A percentile compares a stretch with the other conserved stretches of the same genome.
Evolutionary conservation across 2,888 invertebrate species (phyloP).

Genomic region (Gastrophysa polygoni): DNA sequence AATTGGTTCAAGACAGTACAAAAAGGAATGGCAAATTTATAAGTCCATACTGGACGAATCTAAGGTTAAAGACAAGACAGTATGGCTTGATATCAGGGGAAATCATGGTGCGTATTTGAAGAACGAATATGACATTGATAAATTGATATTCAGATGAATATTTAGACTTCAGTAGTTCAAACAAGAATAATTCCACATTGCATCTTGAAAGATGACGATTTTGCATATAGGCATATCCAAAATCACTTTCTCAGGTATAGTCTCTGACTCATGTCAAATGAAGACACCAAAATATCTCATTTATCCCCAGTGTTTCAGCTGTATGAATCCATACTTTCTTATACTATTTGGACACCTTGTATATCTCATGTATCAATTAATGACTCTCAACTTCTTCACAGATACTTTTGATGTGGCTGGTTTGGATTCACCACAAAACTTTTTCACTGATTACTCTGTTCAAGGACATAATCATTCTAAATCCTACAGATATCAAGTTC

Average conservation of each 20-base stretch:
- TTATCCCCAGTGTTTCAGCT: neutral
- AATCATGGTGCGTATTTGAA: conserved; percentile 75
- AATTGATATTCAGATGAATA: neutral
- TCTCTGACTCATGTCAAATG: too few relatives aligned
- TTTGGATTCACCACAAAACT: conserved; percentile 73
- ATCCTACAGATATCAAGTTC: conserved; percentile 73
- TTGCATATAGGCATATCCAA: too few relatives aligned
- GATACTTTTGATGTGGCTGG: conserved; percentile 87
- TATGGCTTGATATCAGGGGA: conserved; percentile 89
- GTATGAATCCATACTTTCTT: too few relatives aligned
- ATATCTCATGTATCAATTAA: too few relatives aligned
- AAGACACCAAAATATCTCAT: neutral
- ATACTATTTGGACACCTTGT: too few relatives aligned
- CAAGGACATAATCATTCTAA: conserved; percentile 73
- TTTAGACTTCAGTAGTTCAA: too few relatives aligned
- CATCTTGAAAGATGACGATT: too few relatives aligned
- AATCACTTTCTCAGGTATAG: too few relatives aligned
- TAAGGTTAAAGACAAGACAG: conserved; percentile 69
- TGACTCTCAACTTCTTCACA: conserved; percentile 58
- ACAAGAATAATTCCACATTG: too few relatives aligned
- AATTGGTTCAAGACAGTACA: conserved; percentile 80
- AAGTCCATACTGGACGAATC: conserved; percentile 71
- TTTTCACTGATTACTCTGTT: conserved; percentile 77
- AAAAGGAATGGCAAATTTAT: conserved; percentile 85
- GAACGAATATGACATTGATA: neutral